Base-by-base conservation (phyloP, 1,140 invertebrate species). In the Euborellia annulipes region DNA sequence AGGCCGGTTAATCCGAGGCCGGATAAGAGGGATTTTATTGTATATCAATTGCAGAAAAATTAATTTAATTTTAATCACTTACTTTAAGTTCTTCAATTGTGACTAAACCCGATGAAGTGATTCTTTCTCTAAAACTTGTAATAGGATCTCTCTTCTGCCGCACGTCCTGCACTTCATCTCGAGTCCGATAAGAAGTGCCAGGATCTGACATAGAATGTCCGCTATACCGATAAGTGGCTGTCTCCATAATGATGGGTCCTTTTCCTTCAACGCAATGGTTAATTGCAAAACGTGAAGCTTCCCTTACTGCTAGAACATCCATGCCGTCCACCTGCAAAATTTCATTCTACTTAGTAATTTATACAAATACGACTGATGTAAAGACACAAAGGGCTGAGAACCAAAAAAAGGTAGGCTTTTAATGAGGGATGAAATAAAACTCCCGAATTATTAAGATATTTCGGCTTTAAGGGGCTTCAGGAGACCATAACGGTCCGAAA, bases 241-340 rank as follows among this genome's bases (percentile, higher is more conserved):
- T 66, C 58, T 86, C 82, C 54, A 85, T 60, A 1, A 85, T 58
- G 20, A 85, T 61, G 1, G 82, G 82, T 6, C 82, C 82, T 54
- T 80, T 76, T 9, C 76, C 76, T 20, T 66, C 52, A 9, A 65
- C 52, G 39, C 70, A 76, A 49, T 72, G 67, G 2, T 79, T 68
- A 30, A 68, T 65, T 13, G 70, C 68, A 59, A 73, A 84, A 41
- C 62, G 57, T 2, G 71, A 66, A 3, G 76, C 78, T 62, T 82
- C 78, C 42, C 73, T 61, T 2, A 85, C 77, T 44, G 77, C 78
- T 14, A 82, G 49, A 3, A 86, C 66, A 58, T 81, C 79, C 82
- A 85, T 85, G 40, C 78, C 82, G 65, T 85, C 78, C 39, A 82
- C 71, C 74, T 78, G 54, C 36, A 45, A n/a, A n/a, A n/a, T n/a